Percentiles rank a stretch among this genome's conserved stretches.
Conservation (phyloP, 2,797 vertebrate genomes). For the Okamejei kenojei region DNA sequence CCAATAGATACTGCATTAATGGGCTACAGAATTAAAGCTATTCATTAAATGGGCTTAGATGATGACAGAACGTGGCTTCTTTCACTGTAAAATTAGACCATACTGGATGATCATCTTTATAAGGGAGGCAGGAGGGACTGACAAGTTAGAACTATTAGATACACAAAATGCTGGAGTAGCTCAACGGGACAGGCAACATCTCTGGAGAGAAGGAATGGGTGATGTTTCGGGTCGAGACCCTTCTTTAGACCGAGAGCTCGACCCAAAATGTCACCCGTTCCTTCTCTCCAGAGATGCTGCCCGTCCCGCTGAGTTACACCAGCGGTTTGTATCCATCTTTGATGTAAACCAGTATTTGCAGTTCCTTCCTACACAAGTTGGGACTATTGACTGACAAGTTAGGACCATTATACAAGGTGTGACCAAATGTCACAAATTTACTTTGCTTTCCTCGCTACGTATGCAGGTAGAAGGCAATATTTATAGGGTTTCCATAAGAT, state of each 20-base stretch:
- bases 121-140: background rate
- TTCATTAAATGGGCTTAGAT: background rate
- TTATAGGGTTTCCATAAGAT: background rate
- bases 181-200: too few species aligned
- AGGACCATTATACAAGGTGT: background rate
- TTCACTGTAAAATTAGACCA: background rate
- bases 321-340: too few species aligned
- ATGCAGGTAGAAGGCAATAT: background rate
- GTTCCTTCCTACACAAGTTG: background rate
- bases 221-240: too few species aligned
- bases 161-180: too few species aligned
- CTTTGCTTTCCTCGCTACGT: background rate
- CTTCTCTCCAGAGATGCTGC: too few species aligned
- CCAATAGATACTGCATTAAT: background rate
- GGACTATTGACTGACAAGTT: background rate
- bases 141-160: background rate
- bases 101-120: background rate
- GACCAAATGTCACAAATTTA: background rate
- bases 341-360: too few species aligned
- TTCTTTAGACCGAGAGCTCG: too few species aligned
- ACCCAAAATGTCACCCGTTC: too few species aligned
- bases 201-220: too few species aligned
- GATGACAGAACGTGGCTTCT: background rate
- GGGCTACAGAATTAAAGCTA: background rate
- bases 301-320: too few species aligned